Conservation (phyloP, 2,113 vertebrate genomes). For the Pao palembangensis region DNA sequence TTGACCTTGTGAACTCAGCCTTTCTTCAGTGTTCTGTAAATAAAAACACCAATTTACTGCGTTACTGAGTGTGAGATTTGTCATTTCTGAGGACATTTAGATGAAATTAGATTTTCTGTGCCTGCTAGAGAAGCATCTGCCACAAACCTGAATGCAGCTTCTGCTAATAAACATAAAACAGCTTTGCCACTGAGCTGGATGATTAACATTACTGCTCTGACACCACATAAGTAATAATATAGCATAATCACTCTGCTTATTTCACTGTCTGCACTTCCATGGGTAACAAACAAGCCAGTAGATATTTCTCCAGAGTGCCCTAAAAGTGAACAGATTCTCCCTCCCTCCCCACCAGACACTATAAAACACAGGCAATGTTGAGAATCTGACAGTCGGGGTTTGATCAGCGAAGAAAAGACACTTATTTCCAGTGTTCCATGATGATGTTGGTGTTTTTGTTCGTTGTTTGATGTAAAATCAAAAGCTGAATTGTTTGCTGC, state of each 20-base stretch:
- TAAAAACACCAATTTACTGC: too few species aligned
- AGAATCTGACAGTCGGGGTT: constrained; percentile 32
- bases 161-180: too few species aligned
- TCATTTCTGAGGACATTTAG: too few species aligned
- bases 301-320: constrained; percentile 39
- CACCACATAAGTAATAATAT: not conserved
- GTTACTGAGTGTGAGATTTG: too few species aligned
- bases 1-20: too few species aligned
- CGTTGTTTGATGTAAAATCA: constrained; percentile 1
- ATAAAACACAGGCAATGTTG: constrained; percentile 51
- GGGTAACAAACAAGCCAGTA: constrained; percentile 26
- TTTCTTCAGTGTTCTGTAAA: too few species aligned
- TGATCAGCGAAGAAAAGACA: constrained; percentile 17
- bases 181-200: too few species aligned
- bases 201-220: too few species aligned
- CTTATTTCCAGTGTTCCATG: constrained; percentile 2
- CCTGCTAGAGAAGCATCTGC: too few species aligned
- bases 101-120: too few species aligned
- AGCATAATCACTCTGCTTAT: not conserved
- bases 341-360: constrained; percentile 26
- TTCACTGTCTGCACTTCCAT: constrained; percentile 10
- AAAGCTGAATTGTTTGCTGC: not conserved
- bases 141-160: too few species aligned
- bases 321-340: constrained; percentile 31
- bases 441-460: constrained; percentile 34